Evolutionary conservation across 2,888 invertebrate genomes (phyloP), one percentile per base, ranked within the genome.

Genomic region (Orthonevra nobilis): DNA sequence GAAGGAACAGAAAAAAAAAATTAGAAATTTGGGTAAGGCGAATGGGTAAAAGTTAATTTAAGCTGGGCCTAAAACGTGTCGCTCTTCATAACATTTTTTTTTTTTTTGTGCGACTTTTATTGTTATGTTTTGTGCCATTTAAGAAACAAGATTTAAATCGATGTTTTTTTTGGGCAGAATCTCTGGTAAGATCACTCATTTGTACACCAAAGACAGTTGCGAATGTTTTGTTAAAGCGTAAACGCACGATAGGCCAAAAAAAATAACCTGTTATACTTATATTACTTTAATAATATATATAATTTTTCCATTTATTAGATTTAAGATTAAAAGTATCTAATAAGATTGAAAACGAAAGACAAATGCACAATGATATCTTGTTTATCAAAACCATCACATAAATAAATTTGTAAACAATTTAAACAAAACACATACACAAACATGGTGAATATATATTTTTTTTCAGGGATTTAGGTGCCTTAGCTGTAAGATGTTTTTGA

Each of bases 301-400:
- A n/a, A n/a, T 26, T 69, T 69, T 70, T 61, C 60, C 61, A 52
- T 70, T 70, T 20, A 52, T 34, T 60, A 61, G 54, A 15, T 56
- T n/a, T 63, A 72, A 63, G 63, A 28, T 36, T 36, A 46, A 61
- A 34, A 36, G 14, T 34, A 44, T 42, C 19, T 17, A 44, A 46
- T 46, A 38, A 61, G 14, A 52, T 30, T 32, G 32, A 20, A 12
- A 40, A 46, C 14, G 15, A 32, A 54, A 38, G 30, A 12, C 9
- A 69, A 69, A 60, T 68, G 68, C 68, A 68, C 69, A 69, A 68
- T 48, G 56, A 50, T 40, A 58, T 50, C 58, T 50, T 38, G 28
- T 68, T 58, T 40, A 68, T 48, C 28, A 32, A 32, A 32, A 58
- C 38, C n/a, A 4, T 32, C 32, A 48, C 48, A 38, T n/a, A 3